phyloP scores from a whole-genome alignment of 1,140 invertebrate genomes.

The Hormaphis cornu region DNA sequence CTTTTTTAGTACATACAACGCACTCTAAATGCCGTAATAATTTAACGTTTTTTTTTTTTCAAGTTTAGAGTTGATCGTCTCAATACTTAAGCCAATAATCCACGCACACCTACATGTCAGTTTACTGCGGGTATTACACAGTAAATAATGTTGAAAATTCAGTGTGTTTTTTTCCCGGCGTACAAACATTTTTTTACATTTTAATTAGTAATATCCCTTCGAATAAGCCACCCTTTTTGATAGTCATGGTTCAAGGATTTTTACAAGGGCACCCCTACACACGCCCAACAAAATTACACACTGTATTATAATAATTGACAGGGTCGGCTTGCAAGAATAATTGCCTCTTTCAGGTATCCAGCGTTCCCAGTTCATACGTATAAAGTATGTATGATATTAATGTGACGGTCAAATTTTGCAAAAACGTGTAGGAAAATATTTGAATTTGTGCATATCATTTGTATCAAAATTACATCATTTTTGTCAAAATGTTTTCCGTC shows the following conservation, averaged over 20 bases:
- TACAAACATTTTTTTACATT: not conserved
- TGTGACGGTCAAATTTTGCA: too few relatives aligned
- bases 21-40: too few relatives aligned
- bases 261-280: conserved; percentile 14
- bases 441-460: not conserved
- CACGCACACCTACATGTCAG: too few relatives aligned
- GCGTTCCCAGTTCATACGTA: not conserved
- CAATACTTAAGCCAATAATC: too few relatives aligned
- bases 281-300: conserved; percentile 23
- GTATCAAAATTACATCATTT: not conserved
- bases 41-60: too few relatives aligned
- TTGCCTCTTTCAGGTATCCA: not conserved
- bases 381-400: not conserved
- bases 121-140: too few relatives aligned
- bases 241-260: conserved; percentile 18
- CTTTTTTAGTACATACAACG: too few relatives aligned
- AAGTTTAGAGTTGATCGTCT: too few relatives aligned
- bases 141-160: not conserved
- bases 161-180: not conserved
- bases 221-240: not conserved
- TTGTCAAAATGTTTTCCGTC: too few relatives aligned
- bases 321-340: conserved; percentile 27
- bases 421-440: too few relatives aligned
- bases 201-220: conserved; percentile 22
- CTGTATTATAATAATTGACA: conserved; percentile 32